Evolutionary conservation across 2,113 vertebrate species (phyloP).

Genomic region (Tupaia chinensis): DNA sequence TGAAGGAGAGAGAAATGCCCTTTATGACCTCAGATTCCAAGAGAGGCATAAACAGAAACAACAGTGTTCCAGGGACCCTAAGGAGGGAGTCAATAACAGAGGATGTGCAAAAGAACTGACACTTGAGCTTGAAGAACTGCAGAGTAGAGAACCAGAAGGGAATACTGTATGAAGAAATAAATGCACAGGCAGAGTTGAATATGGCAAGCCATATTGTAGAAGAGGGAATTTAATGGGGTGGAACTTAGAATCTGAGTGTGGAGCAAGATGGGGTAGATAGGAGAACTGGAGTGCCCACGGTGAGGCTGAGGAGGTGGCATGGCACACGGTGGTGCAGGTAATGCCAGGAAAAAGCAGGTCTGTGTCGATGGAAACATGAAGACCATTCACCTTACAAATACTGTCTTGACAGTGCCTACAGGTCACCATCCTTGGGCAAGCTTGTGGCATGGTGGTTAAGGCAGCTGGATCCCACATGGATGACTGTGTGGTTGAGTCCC

Average conservation of each 20-base stretch:
- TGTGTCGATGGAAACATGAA: not conserved
- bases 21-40: not conserved
- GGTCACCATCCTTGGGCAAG: not conserved
- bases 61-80: not conserved
- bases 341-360: not conserved
- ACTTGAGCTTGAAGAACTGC: conserved; percentile 7
- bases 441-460: no score
- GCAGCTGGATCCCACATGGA: no score
- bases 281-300: not conserved
- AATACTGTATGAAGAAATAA: not conserved
- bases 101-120: not conserved
- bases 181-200: not conserved
- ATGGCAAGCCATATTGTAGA: not conserved
- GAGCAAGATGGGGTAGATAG: not conserved
- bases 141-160: not conserved
- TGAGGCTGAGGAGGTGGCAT: not conserved
- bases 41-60: not conserved
- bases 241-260: not conserved
- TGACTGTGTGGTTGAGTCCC: no score
- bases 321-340: not conserved
- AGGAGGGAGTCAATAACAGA: not conserved
- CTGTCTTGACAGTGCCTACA: not conserved
- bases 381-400: not conserved
- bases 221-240: not conserved
- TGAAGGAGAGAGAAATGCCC: not conserved